A percentile compares a stretch with the other conserved stretches of the same genome.
phyloP scores from a whole-genome alignment of 1,140 invertebrate species.

The Vollenhovia emeryi region DNA sequence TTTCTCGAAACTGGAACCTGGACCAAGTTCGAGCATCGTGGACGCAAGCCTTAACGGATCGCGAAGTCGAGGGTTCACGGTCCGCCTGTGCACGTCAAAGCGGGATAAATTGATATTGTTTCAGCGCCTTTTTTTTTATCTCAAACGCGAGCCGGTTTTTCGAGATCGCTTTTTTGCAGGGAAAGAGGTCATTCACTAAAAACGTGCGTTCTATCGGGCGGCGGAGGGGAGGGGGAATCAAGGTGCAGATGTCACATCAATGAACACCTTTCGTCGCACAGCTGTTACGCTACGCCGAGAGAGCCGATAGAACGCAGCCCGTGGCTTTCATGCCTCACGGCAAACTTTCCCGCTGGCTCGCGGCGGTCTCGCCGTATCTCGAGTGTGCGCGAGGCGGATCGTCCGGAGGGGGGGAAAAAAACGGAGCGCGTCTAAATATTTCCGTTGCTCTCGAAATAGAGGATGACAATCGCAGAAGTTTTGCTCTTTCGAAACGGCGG shows the following conservation, averaged over 20 bases:
- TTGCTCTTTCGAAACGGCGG: background rate
- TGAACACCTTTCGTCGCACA: slow-evolving; percentile 72
- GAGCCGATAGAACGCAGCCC: slow-evolving; percentile 38
- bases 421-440: background rate
- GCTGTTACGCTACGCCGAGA: slow-evolving; percentile 67
- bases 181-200: slow-evolving; percentile 65
- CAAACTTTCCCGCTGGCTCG: slow-evolving; percentile 16
- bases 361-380: background rate
- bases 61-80: background rate
- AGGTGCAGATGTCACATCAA: slow-evolving; percentile 71
- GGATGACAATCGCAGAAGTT: too few species aligned
- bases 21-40: too few species aligned
- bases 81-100: background rate
- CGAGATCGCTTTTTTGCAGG: background rate
- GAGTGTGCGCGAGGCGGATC: background rate
- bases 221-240: background rate
- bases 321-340: slow-evolving; percentile 37
- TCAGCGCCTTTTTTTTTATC: background rate
- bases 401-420: background rate
- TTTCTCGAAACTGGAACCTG: too few species aligned
- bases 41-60: too few species aligned
- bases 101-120: slow-evolving; percentile 9
- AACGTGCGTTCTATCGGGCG: slow-evolving; percentile 31
- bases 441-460: background rate
- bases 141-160: background rate